Percentiles rank a stretch among this genome's conserved stretches.
Conservation (phyloP, 2,797 vertebrate species). For the Tarsius wallacei region DNA sequence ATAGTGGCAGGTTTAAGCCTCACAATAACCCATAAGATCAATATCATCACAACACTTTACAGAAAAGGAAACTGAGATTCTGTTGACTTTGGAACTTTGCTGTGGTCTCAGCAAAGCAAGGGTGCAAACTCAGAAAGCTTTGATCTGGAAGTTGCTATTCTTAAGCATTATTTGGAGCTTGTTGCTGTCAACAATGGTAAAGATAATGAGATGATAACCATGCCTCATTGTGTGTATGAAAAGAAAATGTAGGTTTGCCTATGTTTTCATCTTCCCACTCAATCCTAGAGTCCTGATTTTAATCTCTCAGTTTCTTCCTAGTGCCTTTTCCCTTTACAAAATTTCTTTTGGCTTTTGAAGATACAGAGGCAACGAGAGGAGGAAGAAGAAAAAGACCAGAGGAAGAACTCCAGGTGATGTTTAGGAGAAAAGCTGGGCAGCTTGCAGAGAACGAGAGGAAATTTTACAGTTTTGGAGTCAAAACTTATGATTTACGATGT, state of each 20-base stretch:
- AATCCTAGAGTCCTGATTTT: not conserved
- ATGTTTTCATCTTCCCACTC: not conserved
- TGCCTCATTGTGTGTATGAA: not conserved
- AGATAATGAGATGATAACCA: not conserved
- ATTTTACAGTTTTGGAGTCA: not conserved
- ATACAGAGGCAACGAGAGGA: not conserved
- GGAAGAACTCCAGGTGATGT: not conserved
- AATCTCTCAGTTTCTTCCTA: not conserved
- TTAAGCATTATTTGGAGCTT: not conserved
- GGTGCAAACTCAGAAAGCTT: not conserved
- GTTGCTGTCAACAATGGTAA: not conserved
- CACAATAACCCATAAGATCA: not conserved
- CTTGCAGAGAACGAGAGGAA: not conserved
- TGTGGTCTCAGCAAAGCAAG: not conserved
- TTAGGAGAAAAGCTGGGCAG: not conserved
- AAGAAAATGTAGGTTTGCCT: not conserved
- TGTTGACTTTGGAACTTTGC: not conserved
- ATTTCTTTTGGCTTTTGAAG: constrained; percentile 14
- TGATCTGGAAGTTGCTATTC: not conserved
- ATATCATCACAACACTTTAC: not conserved
- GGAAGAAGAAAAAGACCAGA: not conserved
- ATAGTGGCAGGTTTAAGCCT: not conserved
- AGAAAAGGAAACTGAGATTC: constrained; percentile 23
- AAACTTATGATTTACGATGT: not conserved
- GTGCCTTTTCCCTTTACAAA: not conserved